Conservation (phyloP, 1,140 invertebrate species). For the Temnothorax longispinosus region DNA sequence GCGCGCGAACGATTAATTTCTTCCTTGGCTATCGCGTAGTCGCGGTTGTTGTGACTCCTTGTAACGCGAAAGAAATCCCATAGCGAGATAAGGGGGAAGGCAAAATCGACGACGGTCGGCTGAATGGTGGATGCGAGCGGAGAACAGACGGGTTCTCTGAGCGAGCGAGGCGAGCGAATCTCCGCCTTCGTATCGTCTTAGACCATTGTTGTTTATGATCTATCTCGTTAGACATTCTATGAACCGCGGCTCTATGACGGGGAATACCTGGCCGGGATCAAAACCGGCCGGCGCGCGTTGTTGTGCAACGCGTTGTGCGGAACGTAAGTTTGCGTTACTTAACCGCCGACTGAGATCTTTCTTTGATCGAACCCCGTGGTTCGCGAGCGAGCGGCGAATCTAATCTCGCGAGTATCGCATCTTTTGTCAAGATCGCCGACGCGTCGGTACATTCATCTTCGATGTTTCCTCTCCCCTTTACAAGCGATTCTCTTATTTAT, state of each 20-base stretch:
- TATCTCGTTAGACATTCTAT: slow-evolving; percentile 63
- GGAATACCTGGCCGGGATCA: slow-evolving; percentile 48
- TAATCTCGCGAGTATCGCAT: slow-evolving; percentile 50
- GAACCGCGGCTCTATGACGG: slow-evolving; percentile 43
- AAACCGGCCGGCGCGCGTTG: slow-evolving; percentile 32
- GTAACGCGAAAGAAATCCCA: slow-evolving; percentile 44
- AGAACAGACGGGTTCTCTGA: slow-evolving; percentile 26
- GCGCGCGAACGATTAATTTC: slow-evolving; percentile 45
- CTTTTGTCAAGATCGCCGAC: slow-evolving; percentile 42
- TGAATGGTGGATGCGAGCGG: neutral
- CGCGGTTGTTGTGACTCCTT: slow-evolving; percentile 42
- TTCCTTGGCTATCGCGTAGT: slow-evolving; percentile 8
- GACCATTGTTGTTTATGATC: slow-evolving; percentile 63
- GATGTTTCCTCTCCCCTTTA: neutral
- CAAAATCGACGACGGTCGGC: slow-evolving; percentile 17
- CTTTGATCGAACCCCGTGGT: slow-evolving; percentile 30
- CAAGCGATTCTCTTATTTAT: slow-evolving; percentile 34
- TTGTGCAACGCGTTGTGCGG: slow-evolving; percentile 56
- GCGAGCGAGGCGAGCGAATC: slow-evolving; percentile 12
- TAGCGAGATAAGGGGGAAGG: slow-evolving; percentile 37
- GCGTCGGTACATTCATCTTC: slow-evolving; percentile 30
- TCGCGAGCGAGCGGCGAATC: slow-evolving; percentile 32
- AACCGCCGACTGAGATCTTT: slow-evolving; percentile 53
- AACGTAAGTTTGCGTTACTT: slow-evolving; percentile 52
- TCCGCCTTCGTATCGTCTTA: slow-evolving; percentile 44